Conservation (phyloP, 2,888 invertebrate species). For the Trichacis sp. region DNA sequence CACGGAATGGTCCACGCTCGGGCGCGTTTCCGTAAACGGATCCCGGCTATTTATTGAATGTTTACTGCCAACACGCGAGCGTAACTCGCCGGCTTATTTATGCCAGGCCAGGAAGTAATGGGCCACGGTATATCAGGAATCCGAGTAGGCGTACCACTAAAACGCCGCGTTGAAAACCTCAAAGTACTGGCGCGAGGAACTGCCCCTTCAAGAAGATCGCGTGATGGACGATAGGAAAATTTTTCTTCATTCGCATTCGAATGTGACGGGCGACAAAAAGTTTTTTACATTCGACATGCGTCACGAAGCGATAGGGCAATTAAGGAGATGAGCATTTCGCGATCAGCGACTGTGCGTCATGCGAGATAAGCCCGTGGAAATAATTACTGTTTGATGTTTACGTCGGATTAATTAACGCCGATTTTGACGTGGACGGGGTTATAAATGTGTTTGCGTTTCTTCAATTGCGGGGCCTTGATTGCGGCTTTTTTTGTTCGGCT, state of each 20-base stretch:
- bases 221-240: no score
- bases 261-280: neutral
- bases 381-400: conserved; percentile 8
- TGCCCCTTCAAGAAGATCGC: conserved; percentile 24
- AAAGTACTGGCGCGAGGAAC: conserved; percentile 39
- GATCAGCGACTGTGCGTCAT: neutral
- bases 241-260: no score
- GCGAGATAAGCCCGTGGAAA: neutral
- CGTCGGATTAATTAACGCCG: conserved; percentile 6
- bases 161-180: conserved; percentile 26
- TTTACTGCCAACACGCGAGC: no score
- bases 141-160: conserved; percentile 22
- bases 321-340: neutral
- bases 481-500: neutral
- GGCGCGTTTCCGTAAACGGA: no score
- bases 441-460: neutral
- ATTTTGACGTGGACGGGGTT: neutral
- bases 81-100: conserved; percentile 36
- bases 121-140: conserved; percentile 41
- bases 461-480: neutral
- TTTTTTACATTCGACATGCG: neutral
- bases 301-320: conserved; percentile 5
- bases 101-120: conserved; percentile 34
- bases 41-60: no score
- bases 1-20: neutral